These are phyloP conservation scores for Eutolmus rufibarbis DNA, from an alignment of 2,888 invertebrate genomes.

Conservation along the genomic window DNA sequence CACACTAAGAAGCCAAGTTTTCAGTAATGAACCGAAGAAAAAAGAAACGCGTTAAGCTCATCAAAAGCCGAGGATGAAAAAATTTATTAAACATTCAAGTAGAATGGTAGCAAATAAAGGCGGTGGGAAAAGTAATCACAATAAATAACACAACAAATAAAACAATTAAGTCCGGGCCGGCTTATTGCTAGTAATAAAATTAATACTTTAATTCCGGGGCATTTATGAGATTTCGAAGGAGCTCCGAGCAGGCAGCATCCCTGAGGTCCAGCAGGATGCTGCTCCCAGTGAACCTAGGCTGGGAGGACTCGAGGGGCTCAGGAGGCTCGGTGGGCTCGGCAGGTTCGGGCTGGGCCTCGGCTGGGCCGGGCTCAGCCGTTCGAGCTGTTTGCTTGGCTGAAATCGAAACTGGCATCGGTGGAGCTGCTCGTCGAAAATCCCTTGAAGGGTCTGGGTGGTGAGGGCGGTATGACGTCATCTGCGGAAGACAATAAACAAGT, in stretches of 20 bases:
- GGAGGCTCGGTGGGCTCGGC: not conserved
- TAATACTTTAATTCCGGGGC: constrained; percentile 21
- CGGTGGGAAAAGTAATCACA: not conserved
- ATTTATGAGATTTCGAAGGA: constrained; percentile 13
- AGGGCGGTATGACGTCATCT: constrained; percentile 33
- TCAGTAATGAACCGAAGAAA: not conserved
- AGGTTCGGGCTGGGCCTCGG: not conserved
- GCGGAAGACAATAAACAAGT: constrained; percentile 31
- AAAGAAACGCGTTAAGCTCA: not conserved
- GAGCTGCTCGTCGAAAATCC: not conserved
- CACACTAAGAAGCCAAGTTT: not conserved
- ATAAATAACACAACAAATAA: constrained; percentile 18
- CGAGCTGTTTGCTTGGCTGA: not conserved
- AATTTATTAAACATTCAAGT: not conserved
- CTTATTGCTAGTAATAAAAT: constrained; percentile 29
- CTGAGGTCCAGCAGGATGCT: not conserved
- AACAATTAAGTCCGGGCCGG: constrained; percentile 3
- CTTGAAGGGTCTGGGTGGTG: not conserved
- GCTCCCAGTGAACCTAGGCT: not conserved
- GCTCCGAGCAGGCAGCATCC: not conserved
- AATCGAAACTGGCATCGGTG: not conserved
- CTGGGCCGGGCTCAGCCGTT: not conserved
- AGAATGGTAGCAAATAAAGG: constrained; percentile 5
- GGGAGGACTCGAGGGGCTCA: not conserved
- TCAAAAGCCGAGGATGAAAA: not conserved